Evolutionary conservation across 2,888 invertebrate genomes (phyloP), one percentile per base, ranked within the genome.

Genomic region (Scaptomyza flava): DNA sequence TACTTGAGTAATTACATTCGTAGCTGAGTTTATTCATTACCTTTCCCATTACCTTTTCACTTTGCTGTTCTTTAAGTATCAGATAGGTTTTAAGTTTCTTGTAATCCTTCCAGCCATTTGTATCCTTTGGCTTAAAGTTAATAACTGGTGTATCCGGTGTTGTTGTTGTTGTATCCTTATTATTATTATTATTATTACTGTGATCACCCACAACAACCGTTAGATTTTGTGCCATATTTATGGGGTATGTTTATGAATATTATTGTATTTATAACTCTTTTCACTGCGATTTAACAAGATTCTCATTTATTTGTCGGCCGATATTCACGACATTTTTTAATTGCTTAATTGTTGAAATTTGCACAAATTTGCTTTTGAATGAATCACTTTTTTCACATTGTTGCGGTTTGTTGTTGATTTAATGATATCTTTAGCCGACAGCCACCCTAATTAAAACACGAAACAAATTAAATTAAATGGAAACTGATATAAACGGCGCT

Each of bases 71-170:
- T 79, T 91, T 91, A 5, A 89, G 82, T 57, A 91, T 90, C 30
- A 91, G 79, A 84, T 91, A 91, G 1, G 91, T 91, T 73, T 91
- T 91, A 8, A 90, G 68, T 81, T 91, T 91, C 36, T 91, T 91
- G 70, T 91, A 91, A 84, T 91, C 90, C 83, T 81, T 91, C 91
- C 91, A 90, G 65, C 85, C 85, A 69, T 89, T 89, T n/a, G 85
- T 79, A 73, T 84, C 84, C 78, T 84, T 84, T 54, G 83, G 80
- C 76, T 73, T 87, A 14, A 82, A 82, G n/a, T 76, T 79, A 14
- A 81, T 54, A 20, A 59, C 73, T 1, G 72, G 9, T 36, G 70
- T 27, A 0, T 56, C 30, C 20, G 45, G 14, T 20, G 31, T 11
- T 30, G 42, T 47, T 23, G 17, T 17, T 57, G 38, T 42, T 60